A percentile compares a stretch with the other conserved stretches of the same genome.
Conservation (phyloP, 2,113 vertebrate species). For the Esox niger region DNA sequence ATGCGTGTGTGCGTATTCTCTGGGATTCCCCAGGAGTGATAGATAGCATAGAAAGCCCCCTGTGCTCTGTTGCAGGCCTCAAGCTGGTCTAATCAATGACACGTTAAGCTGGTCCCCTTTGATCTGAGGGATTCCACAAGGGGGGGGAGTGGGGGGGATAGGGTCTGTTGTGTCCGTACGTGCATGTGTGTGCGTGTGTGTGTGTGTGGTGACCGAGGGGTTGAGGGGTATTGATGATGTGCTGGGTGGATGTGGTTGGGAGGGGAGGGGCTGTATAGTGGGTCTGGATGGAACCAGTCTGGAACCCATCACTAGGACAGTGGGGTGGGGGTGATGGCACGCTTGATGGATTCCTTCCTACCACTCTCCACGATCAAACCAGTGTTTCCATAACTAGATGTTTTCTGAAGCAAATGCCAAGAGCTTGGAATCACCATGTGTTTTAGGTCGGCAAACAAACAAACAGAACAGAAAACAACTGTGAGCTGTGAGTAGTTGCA, state of each 20-base stretch:
- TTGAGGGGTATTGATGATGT: slow-evolving; percentile 70
- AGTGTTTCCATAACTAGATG: too few relatives aligned
- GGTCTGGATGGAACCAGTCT: slow-evolving; percentile 46
- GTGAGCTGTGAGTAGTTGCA: too few relatives aligned
- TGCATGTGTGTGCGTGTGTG: not conserved
- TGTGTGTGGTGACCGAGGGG: slow-evolving; percentile 31
- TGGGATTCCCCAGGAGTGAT: slow-evolving; percentile 26
- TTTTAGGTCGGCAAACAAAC: too few relatives aligned
- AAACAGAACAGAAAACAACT: too few relatives aligned
- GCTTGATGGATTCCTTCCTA: slow-evolving; percentile 35
- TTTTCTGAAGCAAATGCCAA: too few relatives aligned
- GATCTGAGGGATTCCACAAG: slow-evolving; percentile 59
- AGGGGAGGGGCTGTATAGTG: slow-evolving; percentile 20
- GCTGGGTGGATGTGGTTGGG: slow-evolving; percentile 53
- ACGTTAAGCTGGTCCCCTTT: slow-evolving; percentile 65
- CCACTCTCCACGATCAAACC: slow-evolving; percentile 19
- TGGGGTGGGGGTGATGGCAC: slow-evolving; percentile 31
- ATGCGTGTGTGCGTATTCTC: slow-evolving; percentile 22
- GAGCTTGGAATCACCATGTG: too few relatives aligned
- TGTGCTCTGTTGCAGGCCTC: slow-evolving; percentile 33
- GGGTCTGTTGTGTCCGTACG: too few relatives aligned
- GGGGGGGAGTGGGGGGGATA: slow-evolving; percentile 22
- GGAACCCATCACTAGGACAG: slow-evolving; percentile 54
- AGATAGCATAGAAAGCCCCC: slow-evolving; percentile 34
- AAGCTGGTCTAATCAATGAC: slow-evolving; percentile 63